phyloP scores from a whole-genome alignment of 2,797 vertebrate genomes.

The Sebastes taczanowskii region DNA sequence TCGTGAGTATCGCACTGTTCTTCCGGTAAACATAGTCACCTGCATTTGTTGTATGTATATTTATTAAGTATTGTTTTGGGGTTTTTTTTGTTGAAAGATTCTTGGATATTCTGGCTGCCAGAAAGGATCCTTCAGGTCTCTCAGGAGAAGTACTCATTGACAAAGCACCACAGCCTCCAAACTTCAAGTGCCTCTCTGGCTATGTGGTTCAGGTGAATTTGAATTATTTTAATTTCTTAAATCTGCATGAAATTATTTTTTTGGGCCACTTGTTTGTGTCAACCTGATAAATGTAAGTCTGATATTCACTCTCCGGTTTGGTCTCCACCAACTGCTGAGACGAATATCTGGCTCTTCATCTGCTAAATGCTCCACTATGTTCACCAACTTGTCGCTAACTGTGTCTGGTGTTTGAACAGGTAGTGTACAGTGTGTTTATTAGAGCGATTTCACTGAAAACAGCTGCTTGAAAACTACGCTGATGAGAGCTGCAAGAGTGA shows the following conservation, averaged over 20 bases:
- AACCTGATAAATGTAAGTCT: not conserved
- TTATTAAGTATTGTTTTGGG: not conserved
- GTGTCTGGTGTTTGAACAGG: not conserved
- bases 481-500: not conserved
- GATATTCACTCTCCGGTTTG: not conserved
- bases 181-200: constrained; percentile 89
- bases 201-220: constrained; percentile 86
- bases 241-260: not conserved
- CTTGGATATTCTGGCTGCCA: constrained; percentile 86
- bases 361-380: not conserved
- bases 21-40: not conserved
- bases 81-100: constrained; percentile 72
- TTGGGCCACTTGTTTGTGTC: not conserved
- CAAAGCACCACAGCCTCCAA: constrained; percentile 82
- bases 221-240: not conserved
- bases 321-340: not conserved
- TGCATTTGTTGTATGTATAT: not conserved
- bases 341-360: not conserved
- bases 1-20: constrained; percentile 79
- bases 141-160: constrained; percentile 88
- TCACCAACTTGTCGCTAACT: not conserved
- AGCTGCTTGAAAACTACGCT: not conserved
- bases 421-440: not conserved
- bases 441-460: not conserved
- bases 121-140: constrained; percentile 86